A percentile compares a stretch with the other conserved stretches of the same genome.
These are phyloP conservation scores for Oxycera nigricornis DNA, from an alignment of 2,888 invertebrate species.

Conservation along the genomic window DNA sequence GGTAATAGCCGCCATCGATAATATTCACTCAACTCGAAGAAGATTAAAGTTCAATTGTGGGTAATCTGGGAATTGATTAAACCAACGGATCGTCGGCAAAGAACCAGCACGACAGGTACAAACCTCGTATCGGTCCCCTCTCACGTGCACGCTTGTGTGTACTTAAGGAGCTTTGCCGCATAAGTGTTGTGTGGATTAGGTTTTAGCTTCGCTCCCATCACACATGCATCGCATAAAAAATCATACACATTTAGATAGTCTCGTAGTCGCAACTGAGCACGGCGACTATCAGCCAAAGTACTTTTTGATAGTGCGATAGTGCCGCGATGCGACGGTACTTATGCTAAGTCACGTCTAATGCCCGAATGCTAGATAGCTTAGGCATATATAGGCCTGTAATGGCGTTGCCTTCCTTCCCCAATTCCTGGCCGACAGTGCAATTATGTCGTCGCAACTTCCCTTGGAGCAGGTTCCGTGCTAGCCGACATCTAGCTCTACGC, in stretches of 20 bases:
- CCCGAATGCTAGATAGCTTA: background rate
- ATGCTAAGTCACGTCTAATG: conserved; percentile 2
- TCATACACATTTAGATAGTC: conserved; percentile 1
- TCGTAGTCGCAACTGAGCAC: background rate
- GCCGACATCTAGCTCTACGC: background rate
- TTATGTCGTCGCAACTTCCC: conserved; percentile 33
- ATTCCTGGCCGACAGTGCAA: background rate
- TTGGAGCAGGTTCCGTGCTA: conserved; percentile 18
- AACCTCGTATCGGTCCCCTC: background rate
- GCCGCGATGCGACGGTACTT: background rate
- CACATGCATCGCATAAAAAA: conserved; percentile 10
- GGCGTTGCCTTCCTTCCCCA: background rate
- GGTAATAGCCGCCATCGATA: background rate
- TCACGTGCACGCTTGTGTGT: background rate
- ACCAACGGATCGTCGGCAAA: conserved; percentile 13
- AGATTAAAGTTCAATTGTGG: conserved; percentile 36
- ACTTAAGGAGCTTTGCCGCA: background rate
- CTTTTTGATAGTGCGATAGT: conserved; percentile 10
- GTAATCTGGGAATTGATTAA: conserved; percentile 32
- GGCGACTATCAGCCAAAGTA: background rate
- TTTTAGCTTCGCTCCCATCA: background rate
- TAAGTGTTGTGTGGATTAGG: conserved; percentile 2
- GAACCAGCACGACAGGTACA: conserved; percentile 23
- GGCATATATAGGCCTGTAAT: no score
- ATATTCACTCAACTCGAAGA: conserved; percentile 1